A percentile compares a stretch with the other conserved stretches of the same genome.
These are phyloP conservation scores for Coendou prehensilis DNA, from an alignment of 2,797 vertebrate genomes.

Conservation along the genomic window DNA sequence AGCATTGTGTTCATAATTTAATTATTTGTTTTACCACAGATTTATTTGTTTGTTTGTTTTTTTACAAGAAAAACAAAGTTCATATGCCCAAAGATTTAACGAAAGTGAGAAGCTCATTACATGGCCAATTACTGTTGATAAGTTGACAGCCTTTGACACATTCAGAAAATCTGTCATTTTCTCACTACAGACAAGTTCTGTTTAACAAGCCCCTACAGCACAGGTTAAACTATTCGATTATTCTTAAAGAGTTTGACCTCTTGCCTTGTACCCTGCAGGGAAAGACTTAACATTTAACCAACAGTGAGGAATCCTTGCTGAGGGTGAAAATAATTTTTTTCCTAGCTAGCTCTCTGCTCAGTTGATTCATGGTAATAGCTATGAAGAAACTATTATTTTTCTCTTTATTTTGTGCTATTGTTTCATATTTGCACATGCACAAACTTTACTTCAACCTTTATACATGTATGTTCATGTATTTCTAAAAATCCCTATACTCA, in stretches of 20 bases:
- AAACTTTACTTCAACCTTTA: neutral
- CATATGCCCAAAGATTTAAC: neutral
- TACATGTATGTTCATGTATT: neutral
- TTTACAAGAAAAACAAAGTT: neutral
- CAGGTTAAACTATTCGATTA: slow-evolving; percentile 75
- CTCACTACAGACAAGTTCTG: slow-evolving; percentile 52
- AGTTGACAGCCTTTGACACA: slow-evolving; percentile 57
- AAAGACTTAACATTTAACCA: slow-evolving; percentile 82
- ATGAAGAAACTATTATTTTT: neutral
- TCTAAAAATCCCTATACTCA: neutral
- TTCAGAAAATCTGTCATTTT: slow-evolving; percentile 56
- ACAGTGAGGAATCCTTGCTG: slow-evolving; percentile 65
- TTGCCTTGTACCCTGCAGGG: slow-evolving; percentile 76
- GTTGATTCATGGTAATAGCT: neutral
- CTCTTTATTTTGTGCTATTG: neutral
- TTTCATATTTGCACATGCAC: neutral
- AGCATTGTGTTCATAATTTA: neutral
- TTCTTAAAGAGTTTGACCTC: slow-evolving; percentile 79
- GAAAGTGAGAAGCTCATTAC: slow-evolving; percentile 48
- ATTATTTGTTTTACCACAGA: slow-evolving; percentile 38
- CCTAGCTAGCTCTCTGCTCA: slow-evolving; percentile 1
- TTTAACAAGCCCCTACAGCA: slow-evolving; percentile 75
- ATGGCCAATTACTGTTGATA: slow-evolving; percentile 54
- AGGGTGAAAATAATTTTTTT: slow-evolving; percentile 58
- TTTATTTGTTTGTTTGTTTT: slow-evolving; percentile 29